Evolutionary conservation across 1,140 invertebrate species (phyloP).

Genomic region (Chironomus tepperi): DNA sequence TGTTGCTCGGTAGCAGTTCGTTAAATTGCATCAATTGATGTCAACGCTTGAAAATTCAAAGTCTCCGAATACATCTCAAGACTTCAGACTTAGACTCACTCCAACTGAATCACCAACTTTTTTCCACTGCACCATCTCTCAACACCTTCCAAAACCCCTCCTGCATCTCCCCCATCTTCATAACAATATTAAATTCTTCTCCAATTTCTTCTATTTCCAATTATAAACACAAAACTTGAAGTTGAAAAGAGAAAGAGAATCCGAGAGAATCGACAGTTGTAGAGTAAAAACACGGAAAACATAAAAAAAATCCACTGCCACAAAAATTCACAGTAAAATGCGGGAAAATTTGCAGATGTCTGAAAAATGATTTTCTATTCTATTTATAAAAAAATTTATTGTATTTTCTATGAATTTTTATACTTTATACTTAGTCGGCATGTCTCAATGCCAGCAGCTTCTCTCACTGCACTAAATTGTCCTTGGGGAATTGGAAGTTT

Average conservation of each 20-base stretch:
- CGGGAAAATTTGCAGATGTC: slow-evolving; percentile 11
- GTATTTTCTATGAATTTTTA: background rate
- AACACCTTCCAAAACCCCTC: no score
- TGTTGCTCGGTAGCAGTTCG: no score
- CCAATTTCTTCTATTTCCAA: background rate
- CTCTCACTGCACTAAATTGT: background rate
- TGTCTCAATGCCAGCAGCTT: background rate
- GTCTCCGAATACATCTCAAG: no score
- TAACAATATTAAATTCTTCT: background rate
- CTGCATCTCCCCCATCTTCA: no score
- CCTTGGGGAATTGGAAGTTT: no score
- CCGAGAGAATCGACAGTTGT: no score
- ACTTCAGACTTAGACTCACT: no score
- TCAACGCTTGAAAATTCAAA: no score
- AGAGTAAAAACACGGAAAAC: background rate
- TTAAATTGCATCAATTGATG: no score
- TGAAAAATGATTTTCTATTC: background rate
- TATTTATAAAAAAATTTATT: background rate
- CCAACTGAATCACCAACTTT: no score
- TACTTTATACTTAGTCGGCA: background rate
- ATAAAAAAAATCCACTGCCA: background rate
- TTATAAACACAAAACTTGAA: background rate
- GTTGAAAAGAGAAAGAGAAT: no score
- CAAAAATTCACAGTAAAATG: background rate
- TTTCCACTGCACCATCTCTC: no score